phyloP scores from a whole-genome alignment of 2,888 invertebrate genomes.

The Tetranychus truncatus region DNA sequence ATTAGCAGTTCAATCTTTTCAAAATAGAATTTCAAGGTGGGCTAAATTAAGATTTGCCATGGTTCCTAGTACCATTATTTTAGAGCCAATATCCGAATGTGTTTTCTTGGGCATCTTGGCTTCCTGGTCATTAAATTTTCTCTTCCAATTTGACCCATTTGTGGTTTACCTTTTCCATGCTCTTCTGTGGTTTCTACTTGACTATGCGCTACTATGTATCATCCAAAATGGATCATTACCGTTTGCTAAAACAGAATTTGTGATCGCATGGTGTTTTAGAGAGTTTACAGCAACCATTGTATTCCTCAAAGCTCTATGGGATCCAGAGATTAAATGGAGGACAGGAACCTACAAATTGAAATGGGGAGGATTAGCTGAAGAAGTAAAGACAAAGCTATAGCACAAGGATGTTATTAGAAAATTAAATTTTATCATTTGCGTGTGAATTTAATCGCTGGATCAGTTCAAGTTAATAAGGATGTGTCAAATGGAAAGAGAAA shows the following conservation, averaged over 20 bases:
- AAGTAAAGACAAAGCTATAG: constrained; percentile 48
- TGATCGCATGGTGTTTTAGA: constrained; percentile 81
- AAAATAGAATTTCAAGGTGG: constrained; percentile 60
- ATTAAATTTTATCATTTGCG: neutral
- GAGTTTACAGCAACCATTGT: constrained; percentile 76
- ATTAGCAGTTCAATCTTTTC: constrained; percentile 65
- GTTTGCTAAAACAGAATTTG: constrained; percentile 82
- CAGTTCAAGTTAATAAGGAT: too few relatives aligned
- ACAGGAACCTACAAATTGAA: constrained; percentile 70
- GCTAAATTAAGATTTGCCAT: constrained; percentile 84
- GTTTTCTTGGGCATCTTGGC: constrained; percentile 76
- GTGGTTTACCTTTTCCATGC: constrained; percentile 82
- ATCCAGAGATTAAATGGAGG: constrained; percentile 81
- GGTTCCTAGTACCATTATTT: constrained; percentile 69
- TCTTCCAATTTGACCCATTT: constrained; percentile 71
- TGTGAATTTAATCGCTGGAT: too few relatives aligned
- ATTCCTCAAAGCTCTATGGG: constrained; percentile 63
- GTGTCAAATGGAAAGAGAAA: too few relatives aligned
- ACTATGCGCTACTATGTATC: constrained; percentile 73
- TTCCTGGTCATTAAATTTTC: constrained; percentile 59
- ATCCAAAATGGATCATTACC: constrained; percentile 80
- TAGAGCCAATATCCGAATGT: constrained; percentile 91
- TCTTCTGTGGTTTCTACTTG: constrained; percentile 82
- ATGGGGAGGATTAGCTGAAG: constrained; percentile 89
- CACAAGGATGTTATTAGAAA: neutral